Evolutionary conservation across 2,113 vertebrate genomes (phyloP), one percentile per base, ranked within the genome.

Genomic region (Camelus bactrianus): DNA sequence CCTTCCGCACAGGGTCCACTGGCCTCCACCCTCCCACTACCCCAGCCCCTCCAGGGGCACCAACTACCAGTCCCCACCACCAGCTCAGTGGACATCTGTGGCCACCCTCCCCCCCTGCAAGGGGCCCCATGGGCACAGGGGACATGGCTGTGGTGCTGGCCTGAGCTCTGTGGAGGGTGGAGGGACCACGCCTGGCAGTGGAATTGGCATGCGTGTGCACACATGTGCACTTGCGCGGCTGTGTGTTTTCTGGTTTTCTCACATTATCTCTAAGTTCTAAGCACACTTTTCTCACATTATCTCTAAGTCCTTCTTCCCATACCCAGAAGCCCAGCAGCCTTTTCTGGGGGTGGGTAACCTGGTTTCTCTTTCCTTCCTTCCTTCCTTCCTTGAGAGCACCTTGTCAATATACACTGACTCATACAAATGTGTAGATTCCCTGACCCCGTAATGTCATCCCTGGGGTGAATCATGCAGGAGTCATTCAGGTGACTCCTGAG

Each of bases 1-100:
- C 14, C 11, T n/a, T 7, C 0, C 13, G 4, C 60, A 28, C 10
- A 1, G 20, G 48, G 28, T 13, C 26, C 0, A 12, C 38, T 42
- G n/a, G n/a, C 26, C 13, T 20, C 46, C 7, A 2, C 48, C 10
- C 13, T 17, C 81, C 46, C 42, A 26, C 70, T 48, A 5, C 30
- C 22, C 14, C 5, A 1, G 50, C 72, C 4, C 20, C 20, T 15
- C 13, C 60, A 14, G 15, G 38, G 50, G 7, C 30, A 9, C 19
- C 30, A 22, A 4, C 12, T 42, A 20, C 6, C 6, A 10, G 14
- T 64, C 38, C 38, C 38, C 38, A 42, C 38, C 38, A 4, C 38
- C 38, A 42, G 38, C 38, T 42, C 38, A 42, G 38, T 42, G 38
- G 38, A 42, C 38, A 42, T 42, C 38, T 42, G 38, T 42, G 38